A percentile compares a stretch with the other conserved stretches of the same genome.
phyloP scores from a whole-genome alignment of 2,888 invertebrate species.

The Dorcus hopei region DNA sequence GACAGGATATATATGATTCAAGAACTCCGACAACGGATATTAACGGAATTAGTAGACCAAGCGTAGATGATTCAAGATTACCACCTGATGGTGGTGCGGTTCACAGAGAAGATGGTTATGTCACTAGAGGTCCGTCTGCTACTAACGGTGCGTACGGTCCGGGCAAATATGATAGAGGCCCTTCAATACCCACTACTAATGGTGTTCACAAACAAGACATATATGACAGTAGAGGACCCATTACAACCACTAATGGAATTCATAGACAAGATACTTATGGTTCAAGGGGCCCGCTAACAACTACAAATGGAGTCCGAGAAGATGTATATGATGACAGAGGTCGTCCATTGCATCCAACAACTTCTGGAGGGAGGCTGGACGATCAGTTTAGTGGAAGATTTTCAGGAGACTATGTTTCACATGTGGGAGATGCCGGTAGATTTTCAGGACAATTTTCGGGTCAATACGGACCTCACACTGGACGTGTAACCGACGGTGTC shows the following conservation, averaged over 20 bases:
- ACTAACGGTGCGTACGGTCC: too few species aligned
- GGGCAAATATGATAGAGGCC: too few species aligned
- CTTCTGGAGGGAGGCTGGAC: slow-evolving; percentile 19
- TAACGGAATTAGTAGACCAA: too few species aligned
- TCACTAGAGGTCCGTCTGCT: too few species aligned
- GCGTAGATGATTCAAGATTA: too few species aligned
- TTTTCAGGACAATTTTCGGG: slow-evolving; percentile 23
- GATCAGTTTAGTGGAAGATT: slow-evolving; percentile 17
- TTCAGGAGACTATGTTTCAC: slow-evolving; percentile 25
- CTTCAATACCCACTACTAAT: neutral
- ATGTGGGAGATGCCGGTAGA: slow-evolving; percentile 20
- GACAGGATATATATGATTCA: slow-evolving; percentile 7
- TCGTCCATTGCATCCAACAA: slow-evolving; percentile 6
- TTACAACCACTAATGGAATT: neutral
- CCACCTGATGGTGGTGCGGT: neutral
- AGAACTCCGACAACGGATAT: slow-evolving; percentile 1
- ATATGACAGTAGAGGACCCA: neutral
- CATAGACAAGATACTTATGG: neutral
- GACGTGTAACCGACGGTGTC: too few species aligned
- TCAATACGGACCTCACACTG: slow-evolving; percentile 11
- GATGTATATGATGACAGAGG: neutral
- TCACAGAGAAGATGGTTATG: neutral
- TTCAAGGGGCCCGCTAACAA: neutral
- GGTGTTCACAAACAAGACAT: neutral
- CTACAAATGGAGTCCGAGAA: slow-evolving; percentile 1